Evolutionary conservation across 2,797 vertebrate species (phyloP).

Genomic region (Notoglanidium macrostoma): DNA sequence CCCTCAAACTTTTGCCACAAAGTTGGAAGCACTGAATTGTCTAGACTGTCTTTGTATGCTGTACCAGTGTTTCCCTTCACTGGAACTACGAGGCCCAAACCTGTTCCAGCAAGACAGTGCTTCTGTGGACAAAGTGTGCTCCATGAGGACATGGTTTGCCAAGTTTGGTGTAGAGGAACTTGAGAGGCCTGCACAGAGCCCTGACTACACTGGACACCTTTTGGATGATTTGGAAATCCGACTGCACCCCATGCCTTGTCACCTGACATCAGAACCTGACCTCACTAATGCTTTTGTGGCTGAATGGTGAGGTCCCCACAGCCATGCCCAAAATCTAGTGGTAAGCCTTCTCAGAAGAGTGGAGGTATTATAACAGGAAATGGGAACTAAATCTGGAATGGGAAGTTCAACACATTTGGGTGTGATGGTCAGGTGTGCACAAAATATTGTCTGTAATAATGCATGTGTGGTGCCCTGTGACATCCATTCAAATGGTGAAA

Average conservation of each 20-base stretch:
- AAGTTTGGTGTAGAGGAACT: neutral
- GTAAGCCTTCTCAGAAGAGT: neutral
- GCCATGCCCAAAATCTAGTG: neutral
- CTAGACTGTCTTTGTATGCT: neutral
- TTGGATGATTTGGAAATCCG: no score
- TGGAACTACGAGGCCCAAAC: neutral
- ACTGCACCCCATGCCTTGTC: neutral
- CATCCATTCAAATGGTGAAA: neutral
- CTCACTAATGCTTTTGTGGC: neutral
- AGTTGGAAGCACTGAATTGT: neutral
- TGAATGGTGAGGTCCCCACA: neutral
- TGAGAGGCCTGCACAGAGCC: neutral
- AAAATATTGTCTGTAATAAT: neutral
- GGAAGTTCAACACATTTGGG: neutral
- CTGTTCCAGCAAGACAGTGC: neutral
- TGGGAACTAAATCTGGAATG: neutral
- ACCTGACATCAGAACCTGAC: neutral
- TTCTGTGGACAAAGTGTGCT: neutral
- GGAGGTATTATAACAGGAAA: neutral
- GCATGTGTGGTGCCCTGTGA: neutral
- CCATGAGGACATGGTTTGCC: neutral
- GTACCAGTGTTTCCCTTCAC: neutral
- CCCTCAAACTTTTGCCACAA: neutral
- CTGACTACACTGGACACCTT: neutral
- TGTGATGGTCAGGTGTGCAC: neutral